Evolutionary conservation across 1,140 invertebrate genomes (phyloP).

Genomic region (Habropoda laboriosa): DNA sequence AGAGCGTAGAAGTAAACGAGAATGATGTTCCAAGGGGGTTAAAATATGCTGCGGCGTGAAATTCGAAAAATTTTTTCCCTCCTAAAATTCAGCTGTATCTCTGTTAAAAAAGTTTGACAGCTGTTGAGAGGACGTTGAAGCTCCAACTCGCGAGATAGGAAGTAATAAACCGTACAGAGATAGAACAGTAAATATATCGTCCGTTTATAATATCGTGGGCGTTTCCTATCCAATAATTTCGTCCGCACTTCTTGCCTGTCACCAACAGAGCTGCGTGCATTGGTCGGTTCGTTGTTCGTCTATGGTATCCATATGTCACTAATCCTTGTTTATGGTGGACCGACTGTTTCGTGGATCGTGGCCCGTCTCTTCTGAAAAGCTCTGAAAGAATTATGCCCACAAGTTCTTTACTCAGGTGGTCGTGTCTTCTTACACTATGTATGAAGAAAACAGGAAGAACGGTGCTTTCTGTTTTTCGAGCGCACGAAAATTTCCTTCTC

Average conservation of each 20-base stretch:
- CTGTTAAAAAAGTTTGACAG: too few relatives aligned
- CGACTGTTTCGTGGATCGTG: conserved; percentile 16
- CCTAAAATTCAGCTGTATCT: too few relatives aligned
- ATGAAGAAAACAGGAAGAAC: background rate
- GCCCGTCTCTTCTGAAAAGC: background rate
- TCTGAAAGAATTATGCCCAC: conserved; percentile 2
- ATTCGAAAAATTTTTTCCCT: too few relatives aligned
- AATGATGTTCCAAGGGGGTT: too few relatives aligned
- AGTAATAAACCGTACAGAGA: background rate
- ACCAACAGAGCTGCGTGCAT: conserved; percentile 31
- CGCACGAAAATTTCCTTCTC: background rate
- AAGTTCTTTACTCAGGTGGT: background rate
- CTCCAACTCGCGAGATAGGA: background rate
- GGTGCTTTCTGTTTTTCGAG: too few relatives aligned
- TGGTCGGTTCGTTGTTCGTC: conserved; percentile 42
- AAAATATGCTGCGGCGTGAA: too few relatives aligned
- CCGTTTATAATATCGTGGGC: conserved; percentile 39
- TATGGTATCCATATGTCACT: conserved; percentile 47
- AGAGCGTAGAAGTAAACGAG: too few relatives aligned
- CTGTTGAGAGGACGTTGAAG: too few relatives aligned
- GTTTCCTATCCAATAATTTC: conserved; percentile 45
- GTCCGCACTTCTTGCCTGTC: conserved; percentile 42
- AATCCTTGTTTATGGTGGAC: conserved; percentile 35
- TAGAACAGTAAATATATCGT: conserved; percentile 25
- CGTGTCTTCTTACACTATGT: background rate